Evolutionary conservation across 1,140 invertebrate genomes (phyloP), one percentile per base, ranked within the genome.

Genomic region (Cydia amplana): DNA sequence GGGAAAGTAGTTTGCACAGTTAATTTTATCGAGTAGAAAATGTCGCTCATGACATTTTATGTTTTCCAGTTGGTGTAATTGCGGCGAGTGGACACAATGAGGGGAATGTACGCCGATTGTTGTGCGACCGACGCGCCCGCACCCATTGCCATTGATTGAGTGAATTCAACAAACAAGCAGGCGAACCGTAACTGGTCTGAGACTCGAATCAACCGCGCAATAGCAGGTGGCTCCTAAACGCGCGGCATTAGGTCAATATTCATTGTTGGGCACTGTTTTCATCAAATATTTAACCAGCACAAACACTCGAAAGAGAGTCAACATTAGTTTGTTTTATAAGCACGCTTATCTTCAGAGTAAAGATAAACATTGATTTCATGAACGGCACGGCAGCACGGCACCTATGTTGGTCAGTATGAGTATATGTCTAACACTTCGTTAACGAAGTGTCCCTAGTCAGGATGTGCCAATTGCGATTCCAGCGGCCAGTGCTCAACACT

Each of bases 51-150:
- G 55, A 60, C 55, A 23, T 60, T 60, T 60, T 60, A 23, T 23
- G 20, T 23, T 23, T 20, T 3, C 20, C 0, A 0, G 55, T 60
- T 60, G 18, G 55, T 60, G 85, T 91, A 91, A 91, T 91, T 91
- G 88, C 78, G 86, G 83, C 85, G 79, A 88, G 80, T 88, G 89
- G 84, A 86, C 89, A 91, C 91, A 91, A 92, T 90, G 87, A 89
- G 91, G 90, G 89, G 89, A 91, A 92, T 90, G 85, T 85, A 83
- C 85, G 80, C 67, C 87, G 86, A 92, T 92, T 91, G 88, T 92
- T 90, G 89, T 92, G 91, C 89, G 91, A 91, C 83, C 89, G 82
- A 88, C 86, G 73, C 73, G 88, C 87, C 89, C 88, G 87, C 87
- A 83, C 90, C 88, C 88, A 91, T 85, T 74, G 81, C 84, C 88